A percentile compares a stretch with the other conserved stretches of the same genome.
These are phyloP conservation scores for Cettia cetti DNA, from an alignment of 2,113 vertebrate genomes.

Conservation along the genomic window DNA sequence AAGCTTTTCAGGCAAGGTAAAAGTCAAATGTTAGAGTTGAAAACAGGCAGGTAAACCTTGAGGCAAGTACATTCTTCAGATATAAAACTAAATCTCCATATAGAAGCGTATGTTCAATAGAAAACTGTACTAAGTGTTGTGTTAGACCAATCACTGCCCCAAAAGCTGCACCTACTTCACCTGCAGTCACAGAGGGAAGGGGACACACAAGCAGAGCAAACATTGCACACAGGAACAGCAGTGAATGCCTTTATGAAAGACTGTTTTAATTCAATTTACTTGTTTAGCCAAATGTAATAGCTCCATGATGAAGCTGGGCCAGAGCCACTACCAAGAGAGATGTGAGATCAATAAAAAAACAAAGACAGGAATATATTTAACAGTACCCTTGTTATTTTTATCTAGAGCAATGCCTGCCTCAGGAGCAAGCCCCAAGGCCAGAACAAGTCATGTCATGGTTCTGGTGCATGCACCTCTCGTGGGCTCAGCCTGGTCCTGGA, in stretches of 20 bases:
- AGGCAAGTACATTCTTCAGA: not conserved
- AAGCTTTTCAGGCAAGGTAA: not conserved
- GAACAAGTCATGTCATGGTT: not conserved
- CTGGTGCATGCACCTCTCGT: rapidly evolving
- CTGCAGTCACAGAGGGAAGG: not conserved
- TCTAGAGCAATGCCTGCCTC: not conserved
- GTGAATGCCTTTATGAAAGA: not conserved
- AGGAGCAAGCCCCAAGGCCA: not conserved
- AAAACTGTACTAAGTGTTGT: not conserved
- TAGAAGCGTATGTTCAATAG: not conserved
- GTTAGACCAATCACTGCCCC: not conserved
- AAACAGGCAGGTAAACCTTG: not conserved
- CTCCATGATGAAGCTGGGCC: rapidly evolving
- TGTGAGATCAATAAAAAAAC: not conserved
- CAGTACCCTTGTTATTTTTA: not conserved
- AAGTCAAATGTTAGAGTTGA: not conserved
- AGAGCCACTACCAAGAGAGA: not conserved
- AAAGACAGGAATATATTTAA: not conserved
- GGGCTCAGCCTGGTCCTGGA: not conserved
- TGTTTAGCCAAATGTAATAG: not conserved
- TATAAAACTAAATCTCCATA: not conserved
- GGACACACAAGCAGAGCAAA: not conserved
- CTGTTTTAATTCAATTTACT: not conserved
- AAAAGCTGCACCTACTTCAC: not conserved
- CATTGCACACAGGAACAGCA: not conserved